phyloP scores from a whole-genome alignment of 1,140 invertebrate genomes.

The Brachionus angularis region DNA sequence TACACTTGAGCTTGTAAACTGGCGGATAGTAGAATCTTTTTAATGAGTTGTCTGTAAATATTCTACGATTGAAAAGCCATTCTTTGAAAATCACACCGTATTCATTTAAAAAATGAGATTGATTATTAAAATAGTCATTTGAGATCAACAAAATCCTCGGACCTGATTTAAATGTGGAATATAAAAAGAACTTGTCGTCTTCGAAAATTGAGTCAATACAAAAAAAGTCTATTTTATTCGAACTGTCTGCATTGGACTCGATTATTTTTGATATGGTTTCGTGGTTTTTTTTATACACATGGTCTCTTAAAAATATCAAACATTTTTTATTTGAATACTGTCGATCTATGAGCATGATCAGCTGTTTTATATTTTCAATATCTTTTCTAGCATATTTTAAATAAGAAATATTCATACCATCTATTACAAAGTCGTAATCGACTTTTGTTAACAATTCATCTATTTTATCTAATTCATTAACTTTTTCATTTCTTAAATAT shows the following conservation, averaged over 20 bases:
- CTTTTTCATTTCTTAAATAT: slow-evolving; percentile 11
- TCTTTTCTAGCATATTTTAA: neutral
- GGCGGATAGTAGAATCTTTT: slow-evolving; percentile 18
- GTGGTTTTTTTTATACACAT: neutral
- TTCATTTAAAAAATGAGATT: slow-evolving; percentile 27
- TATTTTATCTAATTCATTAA: neutral
- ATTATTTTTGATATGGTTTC: neutral
- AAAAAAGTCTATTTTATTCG: neutral
- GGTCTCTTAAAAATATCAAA: slow-evolving; percentile 9
- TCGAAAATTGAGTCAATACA: slow-evolving; percentile 18
- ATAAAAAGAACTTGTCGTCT: slow-evolving; percentile 31
- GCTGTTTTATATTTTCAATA: slow-evolving; percentile 1
- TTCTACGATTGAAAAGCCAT: slow-evolving; percentile 17
- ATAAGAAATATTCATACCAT: slow-evolving; percentile 33
- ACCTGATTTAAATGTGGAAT: slow-evolving; percentile 15
- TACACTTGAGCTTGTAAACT: neutral
- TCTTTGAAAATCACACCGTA: slow-evolving; percentile 2
- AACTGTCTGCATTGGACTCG: neutral
- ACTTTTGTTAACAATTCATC: neutral
- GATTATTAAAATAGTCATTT: slow-evolving; percentile 33
- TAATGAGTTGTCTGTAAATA: neutral
- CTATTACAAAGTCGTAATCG: slow-evolving; percentile 5
- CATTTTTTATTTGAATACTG: neutral
- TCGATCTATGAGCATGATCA: neutral
- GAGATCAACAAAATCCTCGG: neutral